A percentile compares a stretch with the other conserved stretches of the same genome.
Evolutionary conservation across 2,113 vertebrate genomes (phyloP).

Genomic region (Chlorodrepanis virens): DNA sequence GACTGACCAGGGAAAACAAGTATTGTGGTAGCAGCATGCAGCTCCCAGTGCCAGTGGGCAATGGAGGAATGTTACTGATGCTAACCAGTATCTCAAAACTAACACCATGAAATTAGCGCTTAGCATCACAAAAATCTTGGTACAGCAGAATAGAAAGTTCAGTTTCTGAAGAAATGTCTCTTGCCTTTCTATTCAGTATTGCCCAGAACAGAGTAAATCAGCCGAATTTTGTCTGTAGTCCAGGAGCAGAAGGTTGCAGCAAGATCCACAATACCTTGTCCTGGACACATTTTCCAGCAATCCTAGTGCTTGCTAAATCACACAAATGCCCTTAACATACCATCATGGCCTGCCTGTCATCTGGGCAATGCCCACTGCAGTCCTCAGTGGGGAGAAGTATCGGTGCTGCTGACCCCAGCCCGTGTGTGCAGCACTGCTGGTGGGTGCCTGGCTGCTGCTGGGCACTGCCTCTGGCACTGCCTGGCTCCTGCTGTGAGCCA

Average conservation of each 20-base stretch:
- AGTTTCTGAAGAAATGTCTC: not conserved
- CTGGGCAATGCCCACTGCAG: not conserved
- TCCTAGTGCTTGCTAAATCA: not conserved
- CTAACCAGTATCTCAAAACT: conserved; percentile 47
- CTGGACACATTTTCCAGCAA: not conserved
- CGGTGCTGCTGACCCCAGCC: not conserved
- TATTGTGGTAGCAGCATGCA: not conserved
- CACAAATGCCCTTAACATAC: not conserved
- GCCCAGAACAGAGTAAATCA: not conserved
- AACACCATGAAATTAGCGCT: conserved; percentile 49
- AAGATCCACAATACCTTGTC: not conserved
- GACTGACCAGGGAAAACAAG: conserved; percentile 48
- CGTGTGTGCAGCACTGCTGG: rapidly evolving
- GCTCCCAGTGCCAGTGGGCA: not conserved
- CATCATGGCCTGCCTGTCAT: not conserved
- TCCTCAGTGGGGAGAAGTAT: rapidly evolving
- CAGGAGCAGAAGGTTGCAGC: not conserved
- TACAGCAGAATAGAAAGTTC: not conserved
- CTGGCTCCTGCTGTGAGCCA: not conserved
- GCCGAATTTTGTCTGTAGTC: not conserved
- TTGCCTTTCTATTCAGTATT: not conserved
- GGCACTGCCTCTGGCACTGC: not conserved
- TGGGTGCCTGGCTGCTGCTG: not conserved
- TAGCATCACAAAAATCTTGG: not conserved
- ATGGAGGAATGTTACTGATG: conserved; percentile 7